Evolutionary conservation across 2,888 invertebrate species (phyloP), one percentile per base, ranked within the genome.

Genomic region (Catocala sponsa): DNA sequence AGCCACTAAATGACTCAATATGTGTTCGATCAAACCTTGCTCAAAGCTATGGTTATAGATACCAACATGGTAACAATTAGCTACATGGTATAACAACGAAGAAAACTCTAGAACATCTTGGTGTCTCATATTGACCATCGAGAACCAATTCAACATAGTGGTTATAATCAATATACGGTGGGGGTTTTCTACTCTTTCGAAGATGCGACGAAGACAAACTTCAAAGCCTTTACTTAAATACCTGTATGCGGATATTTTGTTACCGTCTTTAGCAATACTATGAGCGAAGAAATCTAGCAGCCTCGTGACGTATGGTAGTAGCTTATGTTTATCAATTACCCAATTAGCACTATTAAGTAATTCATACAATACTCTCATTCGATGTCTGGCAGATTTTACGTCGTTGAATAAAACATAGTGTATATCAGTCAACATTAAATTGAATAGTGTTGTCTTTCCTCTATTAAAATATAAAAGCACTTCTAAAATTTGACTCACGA

Each of bases 21-120:
- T 78, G 35, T 94, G 81, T 6, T 89, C 87, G n/a, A 96, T 84
- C 10, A 95, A 79, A 15, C 91, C 89, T 11, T 91, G 86, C 0
- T 88, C 86, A n/a, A 96, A 86, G 13, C 93, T 92, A 4, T 91
- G 89, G 13, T 80, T 80, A 59, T 94, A 95, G 0, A 85, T 59
- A 12, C 78, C 81, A 0, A 93, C 91, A 61, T 86, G 65, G 65
- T 95, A 95, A 15, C 91, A 83, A 10, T 86, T 83, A 0, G 95
- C 95, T 0, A 94, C 95, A 63, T 94, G 92, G 55, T 95, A 95
- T 2, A 96, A 77, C 6, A 95, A 82, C 32, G 90, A 90, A 0
- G 95, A 95, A 65, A 96, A 95, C 61, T 95, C 91, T 38, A 95
- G 71, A 4, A 95, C 82, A 12, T 89, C 86, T n/a, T 94, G 91